phyloP scores from a whole-genome alignment of 2,888 invertebrate genomes.

The Laspeyria flexula region DNA sequence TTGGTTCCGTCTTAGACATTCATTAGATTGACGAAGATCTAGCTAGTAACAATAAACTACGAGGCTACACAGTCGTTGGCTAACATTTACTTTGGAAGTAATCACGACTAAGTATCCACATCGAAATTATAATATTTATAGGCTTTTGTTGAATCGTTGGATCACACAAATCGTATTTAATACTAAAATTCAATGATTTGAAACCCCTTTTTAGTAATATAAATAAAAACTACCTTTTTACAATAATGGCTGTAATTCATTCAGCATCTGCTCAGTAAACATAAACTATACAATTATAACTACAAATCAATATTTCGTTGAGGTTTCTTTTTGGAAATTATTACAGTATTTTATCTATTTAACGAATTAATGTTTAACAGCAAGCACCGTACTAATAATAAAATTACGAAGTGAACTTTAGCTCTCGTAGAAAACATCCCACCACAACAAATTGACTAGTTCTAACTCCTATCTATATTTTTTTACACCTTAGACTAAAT shows the following conservation, averaged over 20 bases:
- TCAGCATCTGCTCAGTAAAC: slow-evolving; percentile 54
- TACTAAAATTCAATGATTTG: slow-evolving; percentile 74
- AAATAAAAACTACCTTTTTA: slow-evolving; percentile 61
- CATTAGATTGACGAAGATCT: slow-evolving; percentile 65
- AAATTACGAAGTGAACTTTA: slow-evolving; percentile 74
- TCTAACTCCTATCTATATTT: slow-evolving; percentile 79
- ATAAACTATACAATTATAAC: slow-evolving; percentile 45
- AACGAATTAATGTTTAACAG: slow-evolving; percentile 76
- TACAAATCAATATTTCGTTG: slow-evolving; percentile 70
- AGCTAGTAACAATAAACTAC: slow-evolving; percentile 73
- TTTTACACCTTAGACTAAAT: slow-evolving; percentile 68
- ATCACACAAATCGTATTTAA: slow-evolving; percentile 46
- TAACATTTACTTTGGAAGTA: slow-evolving; percentile 61
- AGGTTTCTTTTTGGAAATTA: slow-evolving; percentile 65
- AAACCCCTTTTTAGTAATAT: slow-evolving; percentile 63
- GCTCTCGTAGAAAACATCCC: slow-evolving; percentile 80
- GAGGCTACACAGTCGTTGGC: slow-evolving; percentile 76
- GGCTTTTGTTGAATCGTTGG: slow-evolving; percentile 64
- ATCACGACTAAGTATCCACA: slow-evolving; percentile 58
- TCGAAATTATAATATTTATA: slow-evolving; percentile 54
- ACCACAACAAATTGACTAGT: slow-evolving; percentile 85
- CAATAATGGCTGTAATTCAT: slow-evolving; percentile 55
- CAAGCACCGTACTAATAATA: slow-evolving; percentile 82
- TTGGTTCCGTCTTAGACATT: slow-evolving; percentile 70
- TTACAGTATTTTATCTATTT: slow-evolving; percentile 57